A percentile compares a stretch with the other conserved stretches of the same genome.
These are phyloP conservation scores for Melanotaenia pygmaea DNA, from an alignment of 2,797 vertebrate species.

Conservation along the genomic window DNA sequence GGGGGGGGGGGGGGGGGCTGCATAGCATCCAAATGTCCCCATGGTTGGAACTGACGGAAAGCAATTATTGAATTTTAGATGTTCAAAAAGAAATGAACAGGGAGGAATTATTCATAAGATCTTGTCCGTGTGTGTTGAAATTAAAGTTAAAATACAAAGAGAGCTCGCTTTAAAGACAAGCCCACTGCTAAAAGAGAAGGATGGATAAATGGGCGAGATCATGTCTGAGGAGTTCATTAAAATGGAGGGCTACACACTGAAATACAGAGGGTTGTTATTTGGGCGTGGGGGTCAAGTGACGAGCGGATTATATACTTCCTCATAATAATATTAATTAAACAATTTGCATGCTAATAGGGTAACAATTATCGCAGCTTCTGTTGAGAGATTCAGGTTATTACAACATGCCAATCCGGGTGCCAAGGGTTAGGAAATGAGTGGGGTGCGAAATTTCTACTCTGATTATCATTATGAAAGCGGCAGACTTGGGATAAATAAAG, in stretches of 20 bases:
- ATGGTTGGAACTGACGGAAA: slow-evolving; percentile 84
- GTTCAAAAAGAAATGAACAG: slow-evolving; percentile 83
- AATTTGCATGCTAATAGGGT: slow-evolving; percentile 99
- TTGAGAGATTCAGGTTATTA: slow-evolving; percentile 99
- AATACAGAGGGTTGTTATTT: slow-evolving; percentile 91
- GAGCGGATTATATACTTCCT: slow-evolving; percentile 99
- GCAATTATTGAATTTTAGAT: slow-evolving; percentile 96
- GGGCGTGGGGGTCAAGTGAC: slow-evolving; percentile 99
- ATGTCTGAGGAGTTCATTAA: slow-evolving; percentile 89
- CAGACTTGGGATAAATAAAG: slow-evolving; percentile 99
- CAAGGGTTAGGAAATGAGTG: slow-evolving; percentile 93
- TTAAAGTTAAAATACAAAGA: slow-evolving; percentile 84
- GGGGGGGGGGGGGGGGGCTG: background rate
- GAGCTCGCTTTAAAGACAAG: slow-evolving; percentile 80
- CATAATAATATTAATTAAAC: slow-evolving; percentile 99
- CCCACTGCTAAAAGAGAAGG: slow-evolving; percentile 69
- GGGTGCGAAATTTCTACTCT: slow-evolving; percentile 98
- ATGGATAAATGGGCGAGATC: slow-evolving; percentile 84
- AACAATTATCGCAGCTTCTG: slow-evolving; percentile 99
- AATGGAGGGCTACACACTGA: slow-evolving; percentile 92
- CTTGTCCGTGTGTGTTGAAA: slow-evolving; percentile 77
- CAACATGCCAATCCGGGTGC: slow-evolving; percentile 98
- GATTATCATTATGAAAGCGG: slow-evolving; percentile 99
- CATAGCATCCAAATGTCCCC: background rate
- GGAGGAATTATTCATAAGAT: slow-evolving; percentile 86